Percentiles rank a stretch among this genome's conserved stretches.
Conservation (phyloP, 2,888 invertebrate genomes). For the Seira sanloemensis region DNA sequence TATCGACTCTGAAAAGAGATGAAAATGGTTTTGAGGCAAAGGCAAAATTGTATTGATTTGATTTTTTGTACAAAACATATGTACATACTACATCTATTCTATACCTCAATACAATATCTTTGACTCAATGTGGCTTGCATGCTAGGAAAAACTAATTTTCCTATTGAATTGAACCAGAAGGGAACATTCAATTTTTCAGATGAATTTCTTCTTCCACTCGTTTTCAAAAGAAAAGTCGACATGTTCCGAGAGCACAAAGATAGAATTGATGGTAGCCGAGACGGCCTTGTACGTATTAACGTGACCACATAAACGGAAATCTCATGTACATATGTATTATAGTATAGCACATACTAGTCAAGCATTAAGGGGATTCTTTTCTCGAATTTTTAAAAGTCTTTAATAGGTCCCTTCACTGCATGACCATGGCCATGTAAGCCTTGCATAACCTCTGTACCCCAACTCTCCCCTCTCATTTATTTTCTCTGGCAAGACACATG, state of each 20-base stretch:
- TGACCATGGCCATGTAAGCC: not conserved
- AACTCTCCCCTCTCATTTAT: not conserved
- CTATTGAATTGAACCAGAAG: not conserved
- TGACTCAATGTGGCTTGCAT: not conserved
- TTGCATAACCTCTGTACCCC: not conserved
- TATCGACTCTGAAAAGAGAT: no score
- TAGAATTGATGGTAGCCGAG: not conserved
- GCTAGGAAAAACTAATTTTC: not conserved
- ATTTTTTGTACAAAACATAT: no score
- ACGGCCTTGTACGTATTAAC: slow-evolving; percentile 18
- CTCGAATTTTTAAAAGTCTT: not conserved
- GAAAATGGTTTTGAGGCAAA: no score
- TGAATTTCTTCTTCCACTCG: not conserved
- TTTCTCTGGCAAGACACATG: not conserved
- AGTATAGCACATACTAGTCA: not conserved
- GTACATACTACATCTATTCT: no score
- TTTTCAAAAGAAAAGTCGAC: not conserved
- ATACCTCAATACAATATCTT: no score
- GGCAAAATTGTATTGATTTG: no score
- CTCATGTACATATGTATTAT: not conserved
- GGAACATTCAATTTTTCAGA: not conserved
- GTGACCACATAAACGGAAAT: not conserved
- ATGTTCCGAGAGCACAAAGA: not conserved
- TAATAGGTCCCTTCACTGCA: not conserved
- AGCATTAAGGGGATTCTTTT: not conserved